Base-by-base conservation (phyloP, 2,113 vertebrate genomes). In the Gallinago undulata region DNA sequence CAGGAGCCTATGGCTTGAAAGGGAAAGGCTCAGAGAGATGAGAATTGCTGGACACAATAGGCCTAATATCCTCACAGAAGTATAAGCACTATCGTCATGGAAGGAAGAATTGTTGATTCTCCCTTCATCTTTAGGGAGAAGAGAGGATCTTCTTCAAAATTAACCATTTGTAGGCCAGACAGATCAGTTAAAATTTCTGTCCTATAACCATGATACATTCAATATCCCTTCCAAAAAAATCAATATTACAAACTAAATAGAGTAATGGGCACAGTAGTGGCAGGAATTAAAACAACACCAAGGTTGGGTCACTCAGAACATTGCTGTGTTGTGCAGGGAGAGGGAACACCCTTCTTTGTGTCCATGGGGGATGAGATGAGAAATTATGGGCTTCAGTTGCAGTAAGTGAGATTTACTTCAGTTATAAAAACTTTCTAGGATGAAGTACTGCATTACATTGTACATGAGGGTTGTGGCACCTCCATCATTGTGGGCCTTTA, bases 1-100 rank as follows among this genome's bases (percentile, higher is more conserved):
- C 23, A 55, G 64, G 55, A 89, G 77, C 51, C 78, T 87, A 62
- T 62, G 68, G 12, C 47, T 93, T 92, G 53, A 56, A 94, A 92
- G 87, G 90, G 82, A 79, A 95, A 78, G 72, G 30, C 27, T 60
- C 62, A 80, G 73, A 73, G 78, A 50, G 51, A 59, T 77, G 64
- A 64, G 89, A 39, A 39, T 31, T 84, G n/a, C 50, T 94, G 41
- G 5, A 35, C 70, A 18, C 41, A 79, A 24, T 68, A 88, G 84
- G 47, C 8, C 25, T 53, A 12, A 72, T 68, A 87, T 63, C 19
- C 47, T 55, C 22, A 2, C 22, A 41, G 56, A 68, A 79, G 10
- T 56, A n/a, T 4, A 27, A 50, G 39, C 9, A 13, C 6, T 75
- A 0, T 82, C 41, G 18, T 43, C 24, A 16, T 23, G 19, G 76